phyloP scores from a whole-genome alignment of 2,888 invertebrate species.

The Tuberolachnus salignus region DNA sequence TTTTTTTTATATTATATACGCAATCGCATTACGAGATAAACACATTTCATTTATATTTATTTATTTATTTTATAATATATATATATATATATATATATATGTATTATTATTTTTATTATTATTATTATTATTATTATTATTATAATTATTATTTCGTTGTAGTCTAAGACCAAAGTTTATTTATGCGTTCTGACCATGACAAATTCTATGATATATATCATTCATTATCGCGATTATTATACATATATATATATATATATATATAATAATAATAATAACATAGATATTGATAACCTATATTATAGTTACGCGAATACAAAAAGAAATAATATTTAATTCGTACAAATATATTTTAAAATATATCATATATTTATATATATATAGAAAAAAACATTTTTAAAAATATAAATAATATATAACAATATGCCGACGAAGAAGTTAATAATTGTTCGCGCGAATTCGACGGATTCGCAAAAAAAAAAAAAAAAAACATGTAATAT shows the following conservation, averaged over 20 bases:
- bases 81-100: slow-evolving; percentile 16
- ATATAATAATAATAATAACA: not conserved
- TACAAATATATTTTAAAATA: not conserved
- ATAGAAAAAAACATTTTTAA: too few species aligned
- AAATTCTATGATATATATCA: slow-evolving; percentile 32
- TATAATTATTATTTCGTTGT: slow-evolving; percentile 54
- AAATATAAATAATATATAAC: not conserved
- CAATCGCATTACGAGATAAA: too few species aligned
- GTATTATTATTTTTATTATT: not conserved
- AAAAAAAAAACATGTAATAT: not conserved
- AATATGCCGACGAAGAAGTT: slow-evolving; percentile 2
- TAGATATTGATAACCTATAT: too few species aligned
- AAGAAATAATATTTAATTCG: not conserved
- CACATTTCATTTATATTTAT: slow-evolving; percentile 26
- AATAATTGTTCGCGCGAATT: not conserved
- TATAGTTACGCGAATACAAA: not conserved
- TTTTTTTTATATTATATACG: not conserved
- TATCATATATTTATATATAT: not conserved
- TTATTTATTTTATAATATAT: slow-evolving; percentile 27
- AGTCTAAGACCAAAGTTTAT: slow-evolving; percentile 56
- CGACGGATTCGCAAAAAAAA: not conserved
- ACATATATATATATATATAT: not conserved
- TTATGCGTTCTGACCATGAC: slow-evolving; percentile 55
- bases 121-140: slow-evolving; percentile 22
- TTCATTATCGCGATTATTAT: not conserved